Conservation (phyloP, 2,113 vertebrate species). For the Acanthochromis polyacanthus region DNA sequence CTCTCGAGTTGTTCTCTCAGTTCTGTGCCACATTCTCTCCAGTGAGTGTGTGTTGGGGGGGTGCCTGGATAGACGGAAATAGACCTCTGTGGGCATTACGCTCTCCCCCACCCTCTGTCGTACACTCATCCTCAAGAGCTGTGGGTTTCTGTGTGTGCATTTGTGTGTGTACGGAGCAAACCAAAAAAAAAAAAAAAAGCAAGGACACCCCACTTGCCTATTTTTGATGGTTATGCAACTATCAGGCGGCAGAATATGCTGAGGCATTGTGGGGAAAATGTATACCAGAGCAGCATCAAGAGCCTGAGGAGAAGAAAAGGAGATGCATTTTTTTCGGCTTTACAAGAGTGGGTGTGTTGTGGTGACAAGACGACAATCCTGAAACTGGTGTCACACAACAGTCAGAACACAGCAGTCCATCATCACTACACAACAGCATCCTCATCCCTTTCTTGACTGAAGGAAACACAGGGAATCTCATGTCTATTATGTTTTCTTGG, state of each 20-base stretch:
- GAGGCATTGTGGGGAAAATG: constrained; percentile 37
- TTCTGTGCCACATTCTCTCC: background rate
- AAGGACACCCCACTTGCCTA: constrained; percentile 42
- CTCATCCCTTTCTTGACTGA: background rate
- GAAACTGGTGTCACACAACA: constrained; percentile 62
- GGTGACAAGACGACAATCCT: constrained; percentile 76
- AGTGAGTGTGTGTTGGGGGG: constrained; percentile 13
- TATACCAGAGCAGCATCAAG: constrained; percentile 28
- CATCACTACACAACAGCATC: background rate
- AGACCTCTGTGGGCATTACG: constrained; percentile 39
- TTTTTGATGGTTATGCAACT: constrained; percentile 47
- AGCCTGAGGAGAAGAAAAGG: background rate
- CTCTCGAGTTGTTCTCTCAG: too few species aligned
- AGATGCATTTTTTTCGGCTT: constrained; percentile 64
- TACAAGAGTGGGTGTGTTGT: constrained; percentile 72
- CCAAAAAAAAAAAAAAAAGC: constrained; percentile 8
- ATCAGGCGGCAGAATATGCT: constrained; percentile 50
- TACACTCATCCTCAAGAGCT: background rate
- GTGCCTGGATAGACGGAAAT: constrained; percentile 36
- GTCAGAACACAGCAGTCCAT: constrained; percentile 27
- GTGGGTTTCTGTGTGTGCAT: constrained; percentile 1
- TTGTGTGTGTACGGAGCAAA: background rate
- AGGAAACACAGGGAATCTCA: too few species aligned
- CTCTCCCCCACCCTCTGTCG: constrained; percentile 15
- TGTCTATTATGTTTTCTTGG: too few species aligned